Evolutionary conservation across 2,113 vertebrate genomes (phyloP), one percentile per base, ranked within the genome.

Genomic region (Vulpes vulpes): DNA sequence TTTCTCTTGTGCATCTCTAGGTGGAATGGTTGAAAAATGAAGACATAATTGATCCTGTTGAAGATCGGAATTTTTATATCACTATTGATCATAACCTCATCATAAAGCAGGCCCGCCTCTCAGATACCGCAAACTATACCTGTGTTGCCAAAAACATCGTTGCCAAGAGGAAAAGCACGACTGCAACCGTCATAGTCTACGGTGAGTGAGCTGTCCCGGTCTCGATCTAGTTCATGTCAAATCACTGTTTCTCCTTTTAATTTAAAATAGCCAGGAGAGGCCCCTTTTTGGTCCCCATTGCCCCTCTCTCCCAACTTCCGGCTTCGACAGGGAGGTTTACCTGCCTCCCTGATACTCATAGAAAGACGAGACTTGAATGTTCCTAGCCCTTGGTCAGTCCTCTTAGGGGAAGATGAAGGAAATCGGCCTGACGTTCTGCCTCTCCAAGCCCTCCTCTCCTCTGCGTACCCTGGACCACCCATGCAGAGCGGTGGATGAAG

Each of bases 61-160:
- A 99, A 98, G 99, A 99, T 98, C 98, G 99, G 59, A 99, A 99
- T 97, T 99, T 99, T 98, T 99, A 99, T 95, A 99, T 99, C 97
- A 99, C 99, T 84, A 99, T 99, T 2, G 99, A 99, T 98, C 99
- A 99, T 98, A 99, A 99, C 98, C 98, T 99, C 94, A 99, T 99
- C 98, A 99, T 99, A 98, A 99, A 99, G 97, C 99, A 99, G 98
- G 99, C 99, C 4, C 99, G 99, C 15, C 99, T 99, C 74, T 99
- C 99, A 0, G 99, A 99, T 97, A 99, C 99, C 0, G 99, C 99
- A 79, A 99, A 99, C 98, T 99, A 99, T 91, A 99, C 99, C 0
- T 99, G 99, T 38, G 99, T 99, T 0, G 99, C 99, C 71, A 99
- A 99, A 98, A 99, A 99, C 96, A 99, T 99, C 0, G 99, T 99